Evolutionary conservation across 2,113 vertebrate genomes (phyloP), one percentile per base, ranked within the genome.

Genomic region (Anser cygnoides): DNA sequence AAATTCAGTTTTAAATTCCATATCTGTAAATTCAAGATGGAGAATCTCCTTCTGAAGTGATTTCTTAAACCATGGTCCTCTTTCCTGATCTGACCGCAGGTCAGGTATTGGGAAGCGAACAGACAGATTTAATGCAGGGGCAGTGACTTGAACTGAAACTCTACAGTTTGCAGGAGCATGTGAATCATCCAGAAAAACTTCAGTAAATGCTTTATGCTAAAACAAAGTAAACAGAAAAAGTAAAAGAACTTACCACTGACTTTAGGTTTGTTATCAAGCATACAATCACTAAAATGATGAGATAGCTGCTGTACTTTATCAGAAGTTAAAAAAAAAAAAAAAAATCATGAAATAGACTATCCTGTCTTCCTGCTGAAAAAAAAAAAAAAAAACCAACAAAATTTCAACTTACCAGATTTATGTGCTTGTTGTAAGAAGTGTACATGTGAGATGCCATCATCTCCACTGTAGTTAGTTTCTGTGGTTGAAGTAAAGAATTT

Each of bases 371-470:
- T 55, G 52, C 26, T 21, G 17, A 7, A 86, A 91, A 80, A 72
- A 41, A 86, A 91, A 80, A 72, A 41, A 37, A 8, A 37, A 37
- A 37, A 37, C 37, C 37, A 91, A 23, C 5, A 70, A 8, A 75
- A 23, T 90, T 84, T 66, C 70, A 63, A 97, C 99, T 98, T 96
- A 99, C 99, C 98, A 99, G 97, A 97, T 98, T 99, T 95, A 99
- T 93, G 63, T 99, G 99, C 80, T 99, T 99, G 96, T 99, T 99
- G 88, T 99, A 99, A 43, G 99, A 99, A 12, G 98, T 98, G 86
- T 99, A 99, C 98, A 99, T 99, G 92, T 99, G 99, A 41, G 99
- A 99, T 14, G 99, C 98, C 99, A 99, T 99, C 98, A 99, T 98
- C 92, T 99, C 99, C 9, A 99, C 98, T 9, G 99, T 98, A 63